These are phyloP conservation scores for Bicyclus anynana DNA, from an alignment of 1,140 invertebrate genomes.

Conservation along the genomic window DNA sequence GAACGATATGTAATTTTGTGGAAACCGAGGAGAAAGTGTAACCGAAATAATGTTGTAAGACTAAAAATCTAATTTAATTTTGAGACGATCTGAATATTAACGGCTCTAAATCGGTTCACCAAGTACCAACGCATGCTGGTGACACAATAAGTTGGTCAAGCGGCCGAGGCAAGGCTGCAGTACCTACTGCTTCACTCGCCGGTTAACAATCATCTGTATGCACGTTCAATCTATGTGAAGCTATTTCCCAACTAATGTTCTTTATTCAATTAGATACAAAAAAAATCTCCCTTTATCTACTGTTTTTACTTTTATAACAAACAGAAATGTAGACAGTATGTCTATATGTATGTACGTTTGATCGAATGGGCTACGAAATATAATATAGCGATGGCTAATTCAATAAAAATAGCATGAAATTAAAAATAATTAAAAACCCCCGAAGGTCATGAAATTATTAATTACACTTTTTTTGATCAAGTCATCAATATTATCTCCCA, in stretches of 20 bases:
- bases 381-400: too few species aligned
- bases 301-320: too few species aligned
- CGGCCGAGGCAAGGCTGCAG: slow-evolving; percentile 36
- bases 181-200: slow-evolving; percentile 17
- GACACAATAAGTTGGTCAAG: slow-evolving; percentile 59
- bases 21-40: not conserved
- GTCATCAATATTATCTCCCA: too few species aligned
- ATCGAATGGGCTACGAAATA: too few species aligned
- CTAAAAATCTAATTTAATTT: slow-evolving; percentile 6
- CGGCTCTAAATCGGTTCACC: slow-evolving; percentile 43
- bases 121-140: slow-evolving; percentile 28
- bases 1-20: too few species aligned
- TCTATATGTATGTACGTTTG: too few species aligned
- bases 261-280: not conserved
- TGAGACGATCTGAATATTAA: slow-evolving; percentile 49
- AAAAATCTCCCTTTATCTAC: too few species aligned
- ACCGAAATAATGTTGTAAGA: slow-evolving; percentile 5
- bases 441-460: too few species aligned
- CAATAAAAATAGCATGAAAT: too few species aligned
- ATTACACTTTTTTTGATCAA: too few species aligned
- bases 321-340: too few species aligned
- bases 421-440: too few species aligned
- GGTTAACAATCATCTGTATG: slow-evolving; percentile 46
- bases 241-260: not conserved
- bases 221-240: slow-evolving; percentile 1